Base-by-base conservation (phyloP, 2,113 vertebrate genomes). In the Siniperca chuatsi region DNA sequence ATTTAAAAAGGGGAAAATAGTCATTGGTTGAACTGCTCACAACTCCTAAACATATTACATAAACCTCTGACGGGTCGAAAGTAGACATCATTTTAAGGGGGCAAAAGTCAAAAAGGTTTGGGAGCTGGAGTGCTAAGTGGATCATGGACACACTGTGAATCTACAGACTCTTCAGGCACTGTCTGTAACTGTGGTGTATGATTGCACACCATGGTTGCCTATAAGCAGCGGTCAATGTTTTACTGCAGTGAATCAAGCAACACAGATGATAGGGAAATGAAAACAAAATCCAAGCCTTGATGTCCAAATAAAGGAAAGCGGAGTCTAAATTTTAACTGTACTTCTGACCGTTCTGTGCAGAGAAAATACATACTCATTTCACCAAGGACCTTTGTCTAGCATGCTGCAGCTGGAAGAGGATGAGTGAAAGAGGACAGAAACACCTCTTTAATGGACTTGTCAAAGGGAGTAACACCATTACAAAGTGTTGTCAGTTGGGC, bases 381-480 rank as follows among this genome's bases (percentile, higher is more conserved):
- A 78, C 29, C 16, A 37, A n/a, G 42, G 70, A 72, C 61, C 40
- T 71, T 81, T 67, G 55, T 46, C 40, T 58, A n/a, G 6, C 60
- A 42, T n/a, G 33, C 46, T 48, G 29, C 70, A 69, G 66, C 67
- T 66, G 62, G 60, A 85, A 54, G 40, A 79, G 50, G 20, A 73
- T 66, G 75, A 75, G 67, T 71, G 74, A 73, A 48, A 76, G 25
- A 8, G 8, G 67, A 57, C 84, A 54, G 81, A 80, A 77, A 91
- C 92, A 91, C 87, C 64, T 94, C 74, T 77, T 88, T 86, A 90
- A 92, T 88, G 85, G 89, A 78, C 84, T 86, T 70, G 81, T 91
- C 84, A 84, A 78, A 72, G 23, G 65, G 90, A 89, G 37, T 87
- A 86, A 92, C 88, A 78, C 84, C 80, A 89, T 92, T 85, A 89